Base-by-base conservation (phyloP, 2,113 vertebrate genomes). In the Seriola quinqueradiata region DNA sequence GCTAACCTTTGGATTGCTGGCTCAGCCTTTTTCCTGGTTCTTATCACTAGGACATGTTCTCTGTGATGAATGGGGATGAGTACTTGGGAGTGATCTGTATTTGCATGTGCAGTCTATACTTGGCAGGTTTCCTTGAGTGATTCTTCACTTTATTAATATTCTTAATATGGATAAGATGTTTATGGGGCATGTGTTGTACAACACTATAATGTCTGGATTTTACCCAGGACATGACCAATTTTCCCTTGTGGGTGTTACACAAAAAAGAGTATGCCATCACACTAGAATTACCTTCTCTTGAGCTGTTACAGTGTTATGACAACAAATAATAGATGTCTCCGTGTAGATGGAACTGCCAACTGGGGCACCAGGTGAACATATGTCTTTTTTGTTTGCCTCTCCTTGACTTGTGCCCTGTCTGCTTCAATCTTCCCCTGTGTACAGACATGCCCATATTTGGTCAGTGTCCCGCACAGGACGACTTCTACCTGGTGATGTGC, bases 401-500 rank as follows among this genome's bases (percentile, higher is more conserved):
- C 25, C 36, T 65, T 70, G 79, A 86, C 73, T 76, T 68, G 8
- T 87, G 54, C 50, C 58, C 65, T 25, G 0, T 85, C 72, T 81
- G 40, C n/a, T 81, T 77, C 4, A 28, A 79, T 87, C 63, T 64
- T 34, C 23, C 57, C 32, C 3, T 70, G 1, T 91, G 28, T 79
- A 69, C 90, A 94, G 93, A 94, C 86, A 99, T 99, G 98, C 97
- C 97, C 93, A 98, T 99, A 96, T 99, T 99, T 96, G 98, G 98
- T 95, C 97, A 98, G 93, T 99, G 97, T 95, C 98, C 98, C 66
- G 97, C 98, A 90, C 97, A 99, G 87, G 98, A 99, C 91, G 98
- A 99, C 95, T 99, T 99, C 96, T 99, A 97, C 96, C 96, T 99
- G 96, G 98, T 99, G 95, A 98, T 99, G 96, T 99, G 98, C 97